These are phyloP conservation scores for Agrypnia vestita DNA, from an alignment of 1,140 invertebrate genomes.

Conservation along the genomic window DNA sequence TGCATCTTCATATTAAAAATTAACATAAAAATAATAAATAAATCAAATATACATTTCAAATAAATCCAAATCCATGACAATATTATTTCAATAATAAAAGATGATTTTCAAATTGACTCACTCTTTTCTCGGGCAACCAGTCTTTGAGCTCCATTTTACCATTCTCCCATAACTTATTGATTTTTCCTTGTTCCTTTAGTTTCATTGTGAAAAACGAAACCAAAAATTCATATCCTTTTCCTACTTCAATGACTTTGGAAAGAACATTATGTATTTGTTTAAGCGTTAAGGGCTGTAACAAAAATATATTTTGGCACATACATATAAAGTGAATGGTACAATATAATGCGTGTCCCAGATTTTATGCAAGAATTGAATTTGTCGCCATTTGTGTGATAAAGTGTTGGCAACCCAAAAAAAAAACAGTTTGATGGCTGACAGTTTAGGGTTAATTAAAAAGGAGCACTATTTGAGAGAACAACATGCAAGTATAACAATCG, in stretches of 20 bases:
- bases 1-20: too few species aligned
- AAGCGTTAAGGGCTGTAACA: constrained; percentile 29
- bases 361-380: too few species aligned
- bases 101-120: neutral
- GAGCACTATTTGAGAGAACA: too few species aligned
- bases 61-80: too few species aligned
- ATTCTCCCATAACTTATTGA: constrained; percentile 64
- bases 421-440: too few species aligned
- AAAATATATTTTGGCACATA: constrained; percentile 2
- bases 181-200: constrained; percentile 16
- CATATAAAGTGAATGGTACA: neutral
- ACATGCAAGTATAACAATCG: too few species aligned
- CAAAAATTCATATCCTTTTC: constrained; percentile 52
- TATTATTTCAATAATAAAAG: neutral
- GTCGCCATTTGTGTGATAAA: too few species aligned
- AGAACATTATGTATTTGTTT: constrained; percentile 44
- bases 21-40: too few species aligned
- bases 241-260: constrained; percentile 45
- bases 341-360: too few species aligned
- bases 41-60: too few species aligned
- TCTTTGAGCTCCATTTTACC: constrained; percentile 74
- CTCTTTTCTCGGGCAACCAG: constrained; percentile 70
- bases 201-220: constrained; percentile 42
- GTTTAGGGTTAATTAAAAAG: too few species aligned
- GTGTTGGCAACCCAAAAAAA: too few species aligned